Conservation (phyloP, 2,113 vertebrate species). For the Oncorhynchus keta region DNA sequence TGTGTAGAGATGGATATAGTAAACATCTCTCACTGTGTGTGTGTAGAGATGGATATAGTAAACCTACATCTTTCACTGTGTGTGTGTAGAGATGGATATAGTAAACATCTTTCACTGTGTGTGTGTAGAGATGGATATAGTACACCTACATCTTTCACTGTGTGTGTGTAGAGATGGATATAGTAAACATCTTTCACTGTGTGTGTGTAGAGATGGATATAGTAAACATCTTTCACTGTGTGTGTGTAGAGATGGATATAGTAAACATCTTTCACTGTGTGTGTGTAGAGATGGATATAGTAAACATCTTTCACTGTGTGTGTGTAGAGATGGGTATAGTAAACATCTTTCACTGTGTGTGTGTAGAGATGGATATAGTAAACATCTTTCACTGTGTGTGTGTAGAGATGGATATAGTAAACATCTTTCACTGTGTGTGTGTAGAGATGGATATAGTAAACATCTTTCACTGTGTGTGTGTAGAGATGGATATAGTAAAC, state of each 20-base stretch:
- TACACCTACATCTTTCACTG: background rate
- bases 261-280: background rate
- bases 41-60: background rate
- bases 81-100: slow-evolving; percentile 70
- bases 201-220: slow-evolving; percentile 69
- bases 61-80: background rate
- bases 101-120: background rate
- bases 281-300: background rate
- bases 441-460: background rate
- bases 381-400: no score
- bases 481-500: slow-evolving; percentile 73
- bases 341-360: no score
- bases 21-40: background rate
- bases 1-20: slow-evolving; percentile 74
- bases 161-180: background rate
- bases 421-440: background rate
- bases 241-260: background rate
- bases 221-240: background rate
- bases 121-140: background rate
- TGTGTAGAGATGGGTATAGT: no score
- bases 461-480: background rate
- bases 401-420: slow-evolving; percentile 69
- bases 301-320: no score
- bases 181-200: no score
- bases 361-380: no score